phyloP scores from a whole-genome alignment of 2,888 invertebrate species.

The Elaeidobius kamerunicus region DNA sequence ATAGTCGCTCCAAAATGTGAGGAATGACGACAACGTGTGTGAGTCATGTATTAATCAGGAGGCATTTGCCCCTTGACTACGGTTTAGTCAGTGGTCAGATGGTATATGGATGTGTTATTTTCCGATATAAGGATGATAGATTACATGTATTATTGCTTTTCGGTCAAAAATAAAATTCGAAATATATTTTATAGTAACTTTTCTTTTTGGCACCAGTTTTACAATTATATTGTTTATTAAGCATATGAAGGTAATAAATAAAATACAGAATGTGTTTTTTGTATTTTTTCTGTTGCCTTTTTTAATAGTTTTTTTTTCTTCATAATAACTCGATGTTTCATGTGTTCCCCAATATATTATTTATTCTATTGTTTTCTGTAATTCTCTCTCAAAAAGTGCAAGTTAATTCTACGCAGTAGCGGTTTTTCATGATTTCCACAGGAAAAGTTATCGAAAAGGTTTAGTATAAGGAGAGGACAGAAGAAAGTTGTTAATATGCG shows the following conservation, averaged over 20 bases:
- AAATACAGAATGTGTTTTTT: constrained; percentile 49
- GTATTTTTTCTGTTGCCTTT: no score
- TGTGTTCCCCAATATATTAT: constrained; percentile 48
- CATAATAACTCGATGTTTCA: constrained; percentile 48
- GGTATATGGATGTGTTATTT: neutral
- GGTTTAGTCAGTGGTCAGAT: no score
- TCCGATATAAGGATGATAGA: constrained; percentile 1
- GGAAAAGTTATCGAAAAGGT: no score
- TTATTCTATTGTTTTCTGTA: constrained; percentile 32
- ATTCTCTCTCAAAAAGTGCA: constrained; percentile 37
- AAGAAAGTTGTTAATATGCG: no score
- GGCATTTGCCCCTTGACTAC: no score
- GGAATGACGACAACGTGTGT: no score
- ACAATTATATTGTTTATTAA: constrained; percentile 32
- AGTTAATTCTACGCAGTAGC: no score
- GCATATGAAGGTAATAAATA: neutral
- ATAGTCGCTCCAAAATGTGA: no score
- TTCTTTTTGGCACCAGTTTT: constrained; percentile 50
- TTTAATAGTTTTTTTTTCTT: no score
- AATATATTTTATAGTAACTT: constrained; percentile 43
- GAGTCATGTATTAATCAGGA: no score
- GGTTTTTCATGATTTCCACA: no score
- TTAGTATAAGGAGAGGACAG: no score
- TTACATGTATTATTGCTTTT: constrained; percentile 22
- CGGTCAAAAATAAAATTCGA: constrained; percentile 27